These are phyloP conservation scores for Saguinus imperator DNA, from an alignment of 2,113 vertebrate genomes.

Conservation along the genomic window DNA sequence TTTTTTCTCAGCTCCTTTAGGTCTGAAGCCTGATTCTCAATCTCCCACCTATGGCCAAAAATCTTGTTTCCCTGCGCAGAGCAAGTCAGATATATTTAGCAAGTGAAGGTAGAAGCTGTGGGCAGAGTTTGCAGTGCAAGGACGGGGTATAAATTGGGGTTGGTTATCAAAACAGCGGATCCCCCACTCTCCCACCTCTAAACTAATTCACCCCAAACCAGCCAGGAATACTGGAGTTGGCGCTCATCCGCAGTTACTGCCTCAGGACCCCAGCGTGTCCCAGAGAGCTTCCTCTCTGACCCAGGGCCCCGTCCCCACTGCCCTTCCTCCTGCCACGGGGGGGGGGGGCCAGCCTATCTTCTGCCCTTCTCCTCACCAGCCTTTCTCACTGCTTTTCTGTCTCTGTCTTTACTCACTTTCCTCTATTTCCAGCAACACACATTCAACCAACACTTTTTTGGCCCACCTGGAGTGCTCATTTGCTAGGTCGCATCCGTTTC, in stretches of 20 bases:
- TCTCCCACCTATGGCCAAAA: background rate
- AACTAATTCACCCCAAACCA: background rate
- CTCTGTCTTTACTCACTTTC: background rate
- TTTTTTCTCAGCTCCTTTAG: background rate
- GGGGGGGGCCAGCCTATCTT: too few species aligned
- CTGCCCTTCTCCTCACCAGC: accelerated
- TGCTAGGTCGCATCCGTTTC: background rate
- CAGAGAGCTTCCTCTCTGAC: background rate
- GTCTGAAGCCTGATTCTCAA: background rate
- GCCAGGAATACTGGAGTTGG: background rate
- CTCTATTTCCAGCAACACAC: background rate
- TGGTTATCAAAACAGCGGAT: background rate
- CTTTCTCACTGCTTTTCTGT: background rate
- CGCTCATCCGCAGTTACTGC: background rate
- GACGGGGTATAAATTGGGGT: background rate
- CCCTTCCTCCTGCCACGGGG: too few species aligned
- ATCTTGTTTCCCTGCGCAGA: background rate
- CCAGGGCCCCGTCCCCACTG: background rate
- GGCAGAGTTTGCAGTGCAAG: background rate
- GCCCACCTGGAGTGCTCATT: background rate
- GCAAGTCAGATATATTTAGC: background rate
- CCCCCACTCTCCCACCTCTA: background rate
- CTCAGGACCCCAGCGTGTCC: background rate
- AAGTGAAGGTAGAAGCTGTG: background rate
- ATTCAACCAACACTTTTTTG: background rate